These are phyloP conservation scores for Conchocele bisecta DNA, from an alignment of 2,888 invertebrate species.

Conservation along the genomic window DNA sequence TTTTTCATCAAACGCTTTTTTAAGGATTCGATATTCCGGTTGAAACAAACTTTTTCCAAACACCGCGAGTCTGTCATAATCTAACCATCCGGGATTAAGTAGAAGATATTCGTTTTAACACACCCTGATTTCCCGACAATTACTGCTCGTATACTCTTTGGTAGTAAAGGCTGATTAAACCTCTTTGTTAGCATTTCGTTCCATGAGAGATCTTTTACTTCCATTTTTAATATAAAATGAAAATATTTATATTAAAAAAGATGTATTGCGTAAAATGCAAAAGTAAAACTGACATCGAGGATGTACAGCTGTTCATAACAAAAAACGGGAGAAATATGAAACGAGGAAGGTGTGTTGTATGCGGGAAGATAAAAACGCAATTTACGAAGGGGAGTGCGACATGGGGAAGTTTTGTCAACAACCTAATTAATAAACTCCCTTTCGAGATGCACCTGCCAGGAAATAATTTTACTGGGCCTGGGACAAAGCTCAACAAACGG, in stretches of 20 bases:
- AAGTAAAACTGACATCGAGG: not conserved
- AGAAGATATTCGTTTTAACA: constrained; percentile 1
- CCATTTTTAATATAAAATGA: constrained; percentile 15
- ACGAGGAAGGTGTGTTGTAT: constrained; percentile 12
- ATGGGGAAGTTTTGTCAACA: constrained; percentile 4
- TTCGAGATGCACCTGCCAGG: constrained; percentile 31
- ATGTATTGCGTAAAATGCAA: constrained; percentile 24
- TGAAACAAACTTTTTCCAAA: constrained; percentile 18
- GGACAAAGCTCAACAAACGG: constrained; percentile 11
- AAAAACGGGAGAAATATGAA: constrained; percentile 15
- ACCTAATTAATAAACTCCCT: constrained; percentile 17
- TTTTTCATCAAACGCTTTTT: constrained; percentile 10
- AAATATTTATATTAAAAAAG: not conserved
- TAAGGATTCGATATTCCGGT: constrained; percentile 15
- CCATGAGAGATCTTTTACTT: constrained; percentile 11
- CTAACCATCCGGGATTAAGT: not conserved
- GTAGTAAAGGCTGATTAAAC: constrained; percentile 18
- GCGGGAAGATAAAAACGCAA: constrained; percentile 21
- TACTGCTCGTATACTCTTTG: constrained; percentile 20
- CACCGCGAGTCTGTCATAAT: not conserved
- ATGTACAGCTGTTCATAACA: constrained; percentile 4
- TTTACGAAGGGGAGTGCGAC: not conserved
- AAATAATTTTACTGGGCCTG: constrained; percentile 20
- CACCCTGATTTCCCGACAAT: constrained; percentile 33
- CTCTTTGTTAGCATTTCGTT: constrained; percentile 1